Evolutionary conservation across 2,797 vertebrate species (phyloP).

Genomic region (Danio choprae): DNA sequence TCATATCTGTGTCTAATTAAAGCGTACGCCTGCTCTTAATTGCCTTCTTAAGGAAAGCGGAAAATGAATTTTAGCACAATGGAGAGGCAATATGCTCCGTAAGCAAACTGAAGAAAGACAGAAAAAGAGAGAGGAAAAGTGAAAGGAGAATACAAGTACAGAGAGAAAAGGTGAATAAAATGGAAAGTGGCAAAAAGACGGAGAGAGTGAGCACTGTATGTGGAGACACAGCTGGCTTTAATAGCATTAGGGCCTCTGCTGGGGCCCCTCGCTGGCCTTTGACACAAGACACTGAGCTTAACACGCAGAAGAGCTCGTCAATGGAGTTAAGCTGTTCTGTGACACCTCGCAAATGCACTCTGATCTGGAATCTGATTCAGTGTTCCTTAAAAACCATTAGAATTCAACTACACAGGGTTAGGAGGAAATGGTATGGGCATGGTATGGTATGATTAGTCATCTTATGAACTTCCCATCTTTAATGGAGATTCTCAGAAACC

Average conservation of each 20-base stretch:
- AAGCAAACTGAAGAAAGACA: slow-evolving; percentile 26
- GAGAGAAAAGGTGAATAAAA: slow-evolving; percentile 10
- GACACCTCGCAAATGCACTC: slow-evolving; percentile 48
- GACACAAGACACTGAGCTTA: too few species aligned
- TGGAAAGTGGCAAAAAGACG: slow-evolving; percentile 7
- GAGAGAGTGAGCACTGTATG: slow-evolving; percentile 42
- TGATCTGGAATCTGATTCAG: slow-evolving; percentile 52
- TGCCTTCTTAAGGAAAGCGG: slow-evolving; percentile 59
- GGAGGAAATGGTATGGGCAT: slow-evolving; percentile 24
- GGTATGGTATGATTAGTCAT: slow-evolving; percentile 37
- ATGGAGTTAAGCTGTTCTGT: neutral
- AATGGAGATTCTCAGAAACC: neutral
- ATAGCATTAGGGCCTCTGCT: slow-evolving; percentile 63
- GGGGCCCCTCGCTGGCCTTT: slow-evolving; percentile 51
- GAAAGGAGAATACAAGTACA: neutral
- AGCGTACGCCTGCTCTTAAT: slow-evolving; percentile 59
- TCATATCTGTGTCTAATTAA: slow-evolving; percentile 67
- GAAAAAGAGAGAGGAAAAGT: neutral
- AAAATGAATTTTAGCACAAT: slow-evolving; percentile 66
- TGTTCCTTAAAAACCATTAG: slow-evolving; percentile 50
- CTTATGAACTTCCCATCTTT: slow-evolving; percentile 7
- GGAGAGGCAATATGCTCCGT: slow-evolving; percentile 8
- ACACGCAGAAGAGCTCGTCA: too few species aligned
- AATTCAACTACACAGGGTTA: slow-evolving; percentile 51
- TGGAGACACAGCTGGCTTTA: slow-evolving; percentile 73